Conservation (phyloP, 2,113 vertebrate genomes). For the Corythaeola cristata region DNA sequence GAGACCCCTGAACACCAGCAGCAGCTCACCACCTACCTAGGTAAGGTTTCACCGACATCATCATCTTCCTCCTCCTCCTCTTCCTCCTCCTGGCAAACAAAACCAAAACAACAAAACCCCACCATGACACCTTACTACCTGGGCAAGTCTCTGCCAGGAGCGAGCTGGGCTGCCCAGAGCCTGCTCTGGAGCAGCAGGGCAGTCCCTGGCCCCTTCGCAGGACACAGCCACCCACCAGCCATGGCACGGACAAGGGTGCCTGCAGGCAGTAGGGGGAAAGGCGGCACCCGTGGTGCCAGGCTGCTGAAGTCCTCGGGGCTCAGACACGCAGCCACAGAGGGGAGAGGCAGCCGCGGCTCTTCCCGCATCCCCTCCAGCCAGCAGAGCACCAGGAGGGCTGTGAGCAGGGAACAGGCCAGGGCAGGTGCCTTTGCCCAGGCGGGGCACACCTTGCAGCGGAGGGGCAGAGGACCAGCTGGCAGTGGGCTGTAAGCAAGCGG, state of each 20-base stretch:
- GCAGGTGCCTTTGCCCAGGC: not conserved
- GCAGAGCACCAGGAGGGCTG: not conserved
- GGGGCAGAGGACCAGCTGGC: not conserved
- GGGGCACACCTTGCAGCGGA: not conserved
- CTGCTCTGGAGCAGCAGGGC: not conserved
- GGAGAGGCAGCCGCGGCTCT: not conserved
- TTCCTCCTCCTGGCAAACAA: slow-evolving; percentile 50
- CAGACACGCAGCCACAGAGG: not conserved
- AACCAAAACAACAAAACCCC: not conserved
- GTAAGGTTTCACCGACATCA: not conserved
- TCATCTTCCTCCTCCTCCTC: slow-evolving; percentile 58
- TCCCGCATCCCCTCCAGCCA: not conserved
- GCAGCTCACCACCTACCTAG: slow-evolving; percentile 43
- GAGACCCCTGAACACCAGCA: not conserved
- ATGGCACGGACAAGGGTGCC: not conserved
- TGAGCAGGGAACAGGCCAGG: not conserved
- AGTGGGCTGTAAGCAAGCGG: not conserved
- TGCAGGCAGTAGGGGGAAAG: not conserved
- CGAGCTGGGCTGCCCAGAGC: not conserved
- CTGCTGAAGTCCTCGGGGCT: not conserved
- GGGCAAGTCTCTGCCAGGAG: not conserved
- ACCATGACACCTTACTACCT: not conserved
- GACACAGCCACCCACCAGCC: not conserved
- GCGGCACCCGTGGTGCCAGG: not conserved
- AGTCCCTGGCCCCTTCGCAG: not conserved